Evolutionary conservation across 2,113 vertebrate species (phyloP).

Genomic region (Boulengeromyrus knoepffleri): DNA sequence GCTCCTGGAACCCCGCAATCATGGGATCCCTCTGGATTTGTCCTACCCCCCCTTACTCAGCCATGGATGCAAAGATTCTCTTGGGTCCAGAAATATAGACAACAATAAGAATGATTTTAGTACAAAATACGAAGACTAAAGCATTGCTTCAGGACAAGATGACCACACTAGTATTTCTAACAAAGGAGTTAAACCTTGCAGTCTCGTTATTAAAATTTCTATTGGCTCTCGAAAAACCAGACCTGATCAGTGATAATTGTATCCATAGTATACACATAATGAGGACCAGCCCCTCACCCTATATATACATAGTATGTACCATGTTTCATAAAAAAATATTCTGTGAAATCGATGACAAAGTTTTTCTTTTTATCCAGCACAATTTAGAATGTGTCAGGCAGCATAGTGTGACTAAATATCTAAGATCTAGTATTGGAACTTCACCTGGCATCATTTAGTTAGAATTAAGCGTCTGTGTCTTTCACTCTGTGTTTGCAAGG

Average conservation of each 20-base stretch:
- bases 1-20: too few relatives aligned
- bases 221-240: not conserved
- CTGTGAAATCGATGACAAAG: not conserved
- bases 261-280: not conserved
- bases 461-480: not conserved
- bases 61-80: not conserved
- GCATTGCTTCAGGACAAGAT: not conserved
- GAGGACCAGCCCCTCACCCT: too few relatives aligned
- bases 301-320: not conserved
- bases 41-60: not conserved
- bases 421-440: not conserved
- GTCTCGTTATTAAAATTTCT: not conserved
- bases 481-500: not conserved
- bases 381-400: not conserved
- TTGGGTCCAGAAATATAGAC: not conserved
- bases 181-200: not conserved
- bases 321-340: not conserved
- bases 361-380: not conserved
- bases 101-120: not conserved
- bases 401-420: not conserved
- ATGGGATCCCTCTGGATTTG: too few relatives aligned
- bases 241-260: not conserved
- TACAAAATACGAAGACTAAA: not conserved
- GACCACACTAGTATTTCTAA: not conserved
- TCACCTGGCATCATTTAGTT: constrained; percentile 1